Base-by-base conservation (phyloP, 2,113 vertebrate genomes). In the Equus przewalskii region DNA sequence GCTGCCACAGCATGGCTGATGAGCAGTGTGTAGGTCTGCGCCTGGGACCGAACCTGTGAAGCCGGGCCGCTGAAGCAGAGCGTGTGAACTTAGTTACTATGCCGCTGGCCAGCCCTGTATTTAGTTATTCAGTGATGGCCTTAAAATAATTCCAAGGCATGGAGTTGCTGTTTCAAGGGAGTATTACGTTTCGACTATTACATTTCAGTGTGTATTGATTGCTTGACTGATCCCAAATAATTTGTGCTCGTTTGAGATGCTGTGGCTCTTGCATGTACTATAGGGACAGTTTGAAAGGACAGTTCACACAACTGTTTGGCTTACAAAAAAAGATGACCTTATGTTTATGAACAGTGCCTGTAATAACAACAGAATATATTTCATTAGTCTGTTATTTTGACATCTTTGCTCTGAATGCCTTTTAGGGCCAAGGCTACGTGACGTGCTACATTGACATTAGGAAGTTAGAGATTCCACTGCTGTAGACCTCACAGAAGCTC, bases 61-160 rank as follows among this genome's bases (percentile, higher is more conserved):
- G 36, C 36, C 36, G 36, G 36, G 36, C 36, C 36, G 36, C 36
- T 41, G 36, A 41, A 41, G 36, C 36, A 41, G 36, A 41, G 36
- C 36, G 36, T 41, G 36, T 3, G 36, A 41, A 41, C 36, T 41
- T 41, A 41, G 36, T 41, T 41, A 41, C 36, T 41, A 41, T 41
- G 36, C 36, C 36, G 36, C 36, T 41, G 36, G 36, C 36, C 36
- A 41, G 36, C 36, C 36, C 36, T 89, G 11, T 84, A 30, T 89
- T 96, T 69, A 73, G 21, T 56, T 83, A 91, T 33, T 95, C 46
- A 73, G 1, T 96, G 72, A 72, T 81, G 22, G 12, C 49, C 84
- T 96, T 79, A 86, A 96, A 86, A 60, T 94, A 72, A 92, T n/a
- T 60, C 8, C n/a, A 62, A 84, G 14, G 94, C 56, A 36, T 88